Conservation (phyloP, 2,797 vertebrate species). For the Dipus sagitta region DNA sequence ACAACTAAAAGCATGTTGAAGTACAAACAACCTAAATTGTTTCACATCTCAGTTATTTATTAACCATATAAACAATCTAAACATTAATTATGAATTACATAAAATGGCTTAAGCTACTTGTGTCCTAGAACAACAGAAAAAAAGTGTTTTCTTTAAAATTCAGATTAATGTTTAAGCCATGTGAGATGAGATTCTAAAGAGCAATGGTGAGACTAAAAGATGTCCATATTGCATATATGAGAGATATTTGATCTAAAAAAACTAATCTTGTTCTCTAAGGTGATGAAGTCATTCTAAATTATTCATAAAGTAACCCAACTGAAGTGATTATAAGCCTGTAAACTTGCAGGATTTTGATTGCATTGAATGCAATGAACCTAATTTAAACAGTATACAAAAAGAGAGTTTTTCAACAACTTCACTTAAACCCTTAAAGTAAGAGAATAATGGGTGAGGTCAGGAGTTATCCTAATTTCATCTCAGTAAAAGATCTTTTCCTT, state of each 20-base stretch:
- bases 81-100: constrained; percentile 52
- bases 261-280: constrained; percentile 42
- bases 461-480: constrained; percentile 25
- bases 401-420: constrained; percentile 28
- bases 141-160: constrained; percentile 64
- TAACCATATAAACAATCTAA: constrained; percentile 60
- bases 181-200: constrained; percentile 40
- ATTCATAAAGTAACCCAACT: constrained; percentile 40
- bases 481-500: constrained; percentile 21
- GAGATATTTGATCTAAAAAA: constrained; percentile 53
- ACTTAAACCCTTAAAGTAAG: constrained; percentile 41
- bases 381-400: background rate
- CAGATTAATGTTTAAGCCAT: constrained; percentile 40
- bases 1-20: constrained; percentile 27
- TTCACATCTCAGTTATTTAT: constrained; percentile 44
- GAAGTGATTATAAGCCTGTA: constrained; percentile 43
- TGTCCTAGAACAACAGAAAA: constrained; percentile 50
- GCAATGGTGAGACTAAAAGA: constrained; percentile 54
- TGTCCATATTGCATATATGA: constrained; percentile 27
- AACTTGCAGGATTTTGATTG: constrained; percentile 19
- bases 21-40: constrained; percentile 38
- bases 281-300: constrained; percentile 43
- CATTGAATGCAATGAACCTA: constrained; percentile 48
- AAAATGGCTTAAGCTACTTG: constrained; percentile 55
- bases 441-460: constrained; percentile 46